Percentiles rank a stretch among this genome's conserved stretches.
phyloP scores from a whole-genome alignment of 2,113 vertebrate species.

The Carassius carassius region DNA sequence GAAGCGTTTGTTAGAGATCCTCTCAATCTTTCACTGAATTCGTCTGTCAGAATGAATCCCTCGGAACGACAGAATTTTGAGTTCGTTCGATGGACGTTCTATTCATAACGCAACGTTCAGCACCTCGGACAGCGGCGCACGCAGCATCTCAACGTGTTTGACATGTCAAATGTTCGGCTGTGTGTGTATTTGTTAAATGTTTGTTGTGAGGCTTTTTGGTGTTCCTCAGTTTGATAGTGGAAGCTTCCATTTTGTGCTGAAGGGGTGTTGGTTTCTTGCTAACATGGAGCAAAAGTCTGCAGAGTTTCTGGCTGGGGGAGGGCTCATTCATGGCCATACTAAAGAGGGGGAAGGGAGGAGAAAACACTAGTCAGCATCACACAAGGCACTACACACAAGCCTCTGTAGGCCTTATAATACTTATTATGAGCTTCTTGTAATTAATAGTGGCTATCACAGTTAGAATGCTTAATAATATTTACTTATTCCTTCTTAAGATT shows the following conservation, averaged over 20 bases:
- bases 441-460: slow-evolving; percentile 8
- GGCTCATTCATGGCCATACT: slow-evolving; percentile 88
- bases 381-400: slow-evolving; percentile 66
- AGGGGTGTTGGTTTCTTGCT: slow-evolving; percentile 79
- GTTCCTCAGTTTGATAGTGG: slow-evolving; percentile 85
- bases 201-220: slow-evolving; percentile 67
- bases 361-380: slow-evolving; percentile 84
- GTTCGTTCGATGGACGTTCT: slow-evolving; percentile 62
- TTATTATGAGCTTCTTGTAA: neutral
- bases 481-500: neutral
- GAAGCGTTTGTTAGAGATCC: neutral
- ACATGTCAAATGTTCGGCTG: slow-evolving; percentile 22
- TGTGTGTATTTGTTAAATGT: neutral
- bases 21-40: neutral
- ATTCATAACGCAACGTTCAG: slow-evolving; percentile 75
- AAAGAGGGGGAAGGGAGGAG: slow-evolving; percentile 66
- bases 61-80: neutral
- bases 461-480: neutral
- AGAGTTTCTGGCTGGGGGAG: slow-evolving; percentile 88
- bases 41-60: neutral
- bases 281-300: slow-evolving; percentile 93
- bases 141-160: slow-evolving; percentile 47
- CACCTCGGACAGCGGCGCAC: slow-evolving; percentile 73
- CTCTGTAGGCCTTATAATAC: slow-evolving; percentile 13
- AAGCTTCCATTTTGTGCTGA: slow-evolving; percentile 96